These are phyloP conservation scores for Acanthococcus lagerstroemiae DNA, from an alignment of 2,888 invertebrate species.

Conservation along the genomic window DNA sequence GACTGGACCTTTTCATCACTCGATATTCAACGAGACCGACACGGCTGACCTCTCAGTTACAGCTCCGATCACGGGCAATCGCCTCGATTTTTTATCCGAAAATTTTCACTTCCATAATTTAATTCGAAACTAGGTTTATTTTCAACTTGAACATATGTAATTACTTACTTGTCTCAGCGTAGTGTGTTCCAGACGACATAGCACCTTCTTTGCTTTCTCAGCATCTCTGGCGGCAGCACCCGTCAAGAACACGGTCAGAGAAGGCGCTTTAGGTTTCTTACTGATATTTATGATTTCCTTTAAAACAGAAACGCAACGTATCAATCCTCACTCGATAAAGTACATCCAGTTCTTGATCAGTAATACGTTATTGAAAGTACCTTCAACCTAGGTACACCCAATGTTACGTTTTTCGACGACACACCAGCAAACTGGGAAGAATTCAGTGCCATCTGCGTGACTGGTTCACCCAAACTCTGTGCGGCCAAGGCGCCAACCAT, in stretches of 20 bases:
- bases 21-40: too few species aligned
- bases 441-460: conserved; percentile 98
- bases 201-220: conserved; percentile 97
- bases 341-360: too few species aligned
- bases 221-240: conserved; percentile 96
- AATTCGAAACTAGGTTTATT: too few species aligned
- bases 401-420: conserved; percentile 98
- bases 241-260: conserved; percentile 91
- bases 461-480: conserved; percentile 97
- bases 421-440: conserved; percentile 99
- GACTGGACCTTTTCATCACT: too few species aligned
- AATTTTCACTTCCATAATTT: too few species aligned
- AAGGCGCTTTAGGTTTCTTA: conserved; percentile 97
- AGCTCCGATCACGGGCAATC: too few species aligned
- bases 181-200: conserved; percentile 95
- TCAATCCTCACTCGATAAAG: background rate
- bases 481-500: conserved; percentile 99
- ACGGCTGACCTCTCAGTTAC: too few species aligned
- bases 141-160: too few species aligned
- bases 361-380: too few species aligned
- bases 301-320: too few species aligned
- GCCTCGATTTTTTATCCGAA: too few species aligned
- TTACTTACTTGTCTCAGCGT: conserved; percentile 92
- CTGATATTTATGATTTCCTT: conserved; percentile 96
- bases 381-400: conserved; percentile 96